Evolutionary conservation across 2,113 vertebrate species (phyloP).

Genomic region (Strix aluco): DNA sequence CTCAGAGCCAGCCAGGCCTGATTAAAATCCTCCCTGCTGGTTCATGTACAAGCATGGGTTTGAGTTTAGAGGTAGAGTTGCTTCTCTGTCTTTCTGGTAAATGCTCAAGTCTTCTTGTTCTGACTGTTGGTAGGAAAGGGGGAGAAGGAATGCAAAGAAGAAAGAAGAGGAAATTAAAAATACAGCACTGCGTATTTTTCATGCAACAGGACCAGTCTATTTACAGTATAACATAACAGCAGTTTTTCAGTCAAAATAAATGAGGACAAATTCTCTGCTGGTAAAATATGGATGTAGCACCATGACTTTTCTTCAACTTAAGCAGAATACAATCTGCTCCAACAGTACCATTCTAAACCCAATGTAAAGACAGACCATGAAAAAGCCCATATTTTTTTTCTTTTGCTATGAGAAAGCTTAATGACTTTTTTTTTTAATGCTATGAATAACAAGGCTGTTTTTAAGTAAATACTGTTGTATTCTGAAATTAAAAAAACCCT

Average conservation of each 20-base stretch:
- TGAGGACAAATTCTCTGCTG: conserved; percentile 39
- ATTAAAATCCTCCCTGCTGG: conserved; percentile 65
- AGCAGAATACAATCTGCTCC: background rate
- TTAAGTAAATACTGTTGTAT: background rate
- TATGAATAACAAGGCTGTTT: background rate
- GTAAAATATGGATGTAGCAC: background rate
- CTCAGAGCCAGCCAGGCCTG: conserved; percentile 40
- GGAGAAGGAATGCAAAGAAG: conserved; percentile 7
- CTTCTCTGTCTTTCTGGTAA: conserved; percentile 30
- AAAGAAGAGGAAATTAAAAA: conserved; percentile 46
- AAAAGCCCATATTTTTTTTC: background rate
- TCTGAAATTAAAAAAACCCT: background rate
- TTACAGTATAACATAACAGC: background rate
- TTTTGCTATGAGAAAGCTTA: background rate
- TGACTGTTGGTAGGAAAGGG: background rate
- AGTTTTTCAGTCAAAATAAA: conserved; percentile 31
- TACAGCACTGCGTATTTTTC: background rate
- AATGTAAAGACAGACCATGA: background rate
- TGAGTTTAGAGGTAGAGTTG: background rate
- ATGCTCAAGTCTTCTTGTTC: background rate
- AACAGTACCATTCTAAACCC: background rate
- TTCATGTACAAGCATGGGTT: background rate
- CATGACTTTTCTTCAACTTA: background rate
- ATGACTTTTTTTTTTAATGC: background rate
- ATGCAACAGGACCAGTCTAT: background rate